A percentile compares a stretch with the other conserved stretches of the same genome.
phyloP scores from a whole-genome alignment of 2,888 invertebrate genomes.

The Torymus auratus region DNA sequence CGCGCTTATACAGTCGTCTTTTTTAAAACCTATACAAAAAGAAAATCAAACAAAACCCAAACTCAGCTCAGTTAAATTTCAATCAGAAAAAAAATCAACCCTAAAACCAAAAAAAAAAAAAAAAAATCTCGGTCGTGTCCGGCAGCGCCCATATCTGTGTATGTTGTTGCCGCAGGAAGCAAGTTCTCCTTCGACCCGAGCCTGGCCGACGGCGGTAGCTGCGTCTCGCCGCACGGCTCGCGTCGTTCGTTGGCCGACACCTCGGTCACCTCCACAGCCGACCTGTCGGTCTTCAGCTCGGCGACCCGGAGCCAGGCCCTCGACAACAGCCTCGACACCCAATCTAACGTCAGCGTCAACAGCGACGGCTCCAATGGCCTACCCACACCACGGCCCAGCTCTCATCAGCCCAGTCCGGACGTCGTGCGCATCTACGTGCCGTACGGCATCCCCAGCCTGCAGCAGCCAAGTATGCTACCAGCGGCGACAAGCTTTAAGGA shows the following conservation, averaged over 20 bases:
- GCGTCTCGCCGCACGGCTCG: conserved; percentile 84
- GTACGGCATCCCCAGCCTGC: conserved; percentile 76
- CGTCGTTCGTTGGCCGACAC: conserved; percentile 89
- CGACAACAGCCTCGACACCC: conserved; percentile 86
- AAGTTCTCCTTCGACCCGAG: conserved; percentile 83
- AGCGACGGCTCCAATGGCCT: conserved; percentile 82
- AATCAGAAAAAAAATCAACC: no score
- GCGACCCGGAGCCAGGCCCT: conserved; percentile 83
- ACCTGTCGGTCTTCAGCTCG: conserved; percentile 87
- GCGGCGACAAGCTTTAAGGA: conserved; percentile 77
- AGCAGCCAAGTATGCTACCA: neutral
- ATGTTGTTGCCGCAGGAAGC: conserved; percentile 77
- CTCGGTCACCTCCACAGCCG: conserved; percentile 89
- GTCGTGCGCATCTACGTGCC: conserved; percentile 89
- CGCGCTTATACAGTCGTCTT: no score
- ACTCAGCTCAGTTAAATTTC: no score
- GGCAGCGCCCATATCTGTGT: conserved; percentile 1
- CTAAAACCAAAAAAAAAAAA: neutral
- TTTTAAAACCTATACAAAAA: no score
- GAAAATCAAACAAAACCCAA: no score
- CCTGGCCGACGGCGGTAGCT: conserved; percentile 80
- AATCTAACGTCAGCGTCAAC: conserved; percentile 86
- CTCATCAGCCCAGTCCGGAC: conserved; percentile 84
- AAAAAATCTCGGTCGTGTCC: neutral
- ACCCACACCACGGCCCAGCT: conserved; percentile 82